Evolutionary conservation across 2,113 vertebrate species (phyloP).

Genomic region (Macrotus californicus): DNA sequence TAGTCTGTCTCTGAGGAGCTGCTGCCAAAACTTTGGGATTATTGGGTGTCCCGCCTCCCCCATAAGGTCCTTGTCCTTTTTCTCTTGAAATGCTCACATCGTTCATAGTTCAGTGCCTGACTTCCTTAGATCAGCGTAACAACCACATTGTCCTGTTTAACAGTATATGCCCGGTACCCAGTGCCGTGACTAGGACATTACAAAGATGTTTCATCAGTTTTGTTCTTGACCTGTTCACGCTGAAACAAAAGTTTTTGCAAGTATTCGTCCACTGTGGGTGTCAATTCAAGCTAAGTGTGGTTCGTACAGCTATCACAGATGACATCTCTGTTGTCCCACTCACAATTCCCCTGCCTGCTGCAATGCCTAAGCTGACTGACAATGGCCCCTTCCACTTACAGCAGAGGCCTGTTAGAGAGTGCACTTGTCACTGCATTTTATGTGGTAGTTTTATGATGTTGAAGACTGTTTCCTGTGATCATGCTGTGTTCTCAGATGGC

Average conservation of each 20-base stretch:
- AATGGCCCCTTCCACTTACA: not conserved
- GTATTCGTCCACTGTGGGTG: not conserved
- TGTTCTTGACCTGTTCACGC: not conserved
- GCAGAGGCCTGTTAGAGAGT: not conserved
- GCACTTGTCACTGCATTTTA: conserved; percentile 9
- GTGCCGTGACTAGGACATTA: not conserved
- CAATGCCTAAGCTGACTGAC: conserved; percentile 6
- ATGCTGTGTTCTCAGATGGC: conserved; percentile 25
- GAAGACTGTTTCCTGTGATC: conserved; percentile 46
- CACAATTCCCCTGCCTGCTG: not conserved
- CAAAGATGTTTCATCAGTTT: not conserved
- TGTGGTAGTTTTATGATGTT: conserved; percentile 36
- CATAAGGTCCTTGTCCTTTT: not conserved
- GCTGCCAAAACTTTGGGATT: not conserved
- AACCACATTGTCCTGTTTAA: not conserved
- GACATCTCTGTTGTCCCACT: not conserved
- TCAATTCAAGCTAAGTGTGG: not conserved
- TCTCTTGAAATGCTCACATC: not conserved
- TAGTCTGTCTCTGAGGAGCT: not conserved
- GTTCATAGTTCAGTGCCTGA: not conserved
- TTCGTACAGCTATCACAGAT: not conserved
- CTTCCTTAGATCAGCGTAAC: not conserved
- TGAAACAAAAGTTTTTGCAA: not conserved
- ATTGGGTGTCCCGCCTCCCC: not conserved
- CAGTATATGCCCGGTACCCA: not conserved